phyloP scores from a whole-genome alignment of 2,113 vertebrate species.

The Pollachius pollachius region DNA sequence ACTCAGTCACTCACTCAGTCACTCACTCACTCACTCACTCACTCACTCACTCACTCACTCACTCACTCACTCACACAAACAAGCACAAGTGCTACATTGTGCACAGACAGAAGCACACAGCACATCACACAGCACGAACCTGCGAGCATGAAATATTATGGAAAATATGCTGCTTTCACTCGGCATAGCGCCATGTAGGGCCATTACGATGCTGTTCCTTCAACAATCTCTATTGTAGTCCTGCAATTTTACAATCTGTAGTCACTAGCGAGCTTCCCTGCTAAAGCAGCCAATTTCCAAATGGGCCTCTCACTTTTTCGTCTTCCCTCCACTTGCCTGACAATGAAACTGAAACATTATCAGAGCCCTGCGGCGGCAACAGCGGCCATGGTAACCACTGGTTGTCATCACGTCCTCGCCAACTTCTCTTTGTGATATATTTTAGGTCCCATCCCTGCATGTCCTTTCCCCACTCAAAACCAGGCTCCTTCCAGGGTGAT shows the following conservation, averaged over 20 bases:
- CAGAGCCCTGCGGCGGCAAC: background rate
- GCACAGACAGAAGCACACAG: too few species aligned
- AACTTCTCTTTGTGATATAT: background rate
- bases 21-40: too few species aligned
- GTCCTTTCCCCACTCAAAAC: background rate
- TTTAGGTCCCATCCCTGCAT: background rate
- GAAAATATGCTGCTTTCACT: too few species aligned
- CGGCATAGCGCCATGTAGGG: too few species aligned
- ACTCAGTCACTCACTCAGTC: too few species aligned
- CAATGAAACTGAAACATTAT: background rate
- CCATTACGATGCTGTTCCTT: too few species aligned
- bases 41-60: too few species aligned
- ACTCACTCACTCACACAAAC: too few species aligned
- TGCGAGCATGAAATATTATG: too few species aligned
- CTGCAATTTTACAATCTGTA: background rate
- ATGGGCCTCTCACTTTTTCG: background rate
- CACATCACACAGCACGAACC: too few species aligned
- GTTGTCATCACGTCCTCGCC: background rate
- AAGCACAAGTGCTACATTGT: too few species aligned
- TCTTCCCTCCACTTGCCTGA: background rate
- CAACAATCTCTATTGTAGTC: background rate
- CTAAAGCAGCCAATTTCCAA: background rate
- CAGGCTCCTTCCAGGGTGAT: background rate
- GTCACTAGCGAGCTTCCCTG: background rate
- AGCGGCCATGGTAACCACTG: background rate